These are phyloP conservation scores for Helicoverpa zea DNA, from an alignment of 1,140 invertebrate species.

Conservation along the genomic window DNA sequence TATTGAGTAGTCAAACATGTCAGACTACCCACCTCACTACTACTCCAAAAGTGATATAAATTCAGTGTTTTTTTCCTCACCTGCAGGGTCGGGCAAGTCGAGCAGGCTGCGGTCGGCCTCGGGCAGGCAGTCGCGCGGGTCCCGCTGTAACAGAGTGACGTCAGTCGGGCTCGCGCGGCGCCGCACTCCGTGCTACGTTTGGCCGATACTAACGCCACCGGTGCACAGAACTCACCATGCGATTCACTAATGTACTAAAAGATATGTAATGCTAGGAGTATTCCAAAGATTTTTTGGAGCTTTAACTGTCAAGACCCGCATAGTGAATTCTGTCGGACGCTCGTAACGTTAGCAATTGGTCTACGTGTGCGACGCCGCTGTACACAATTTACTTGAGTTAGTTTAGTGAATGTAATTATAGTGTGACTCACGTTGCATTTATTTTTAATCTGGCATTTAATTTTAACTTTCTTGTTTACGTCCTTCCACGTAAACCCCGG, in stretches of 20 bases:
- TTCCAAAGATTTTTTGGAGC: background rate
- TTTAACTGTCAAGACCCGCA: background rate
- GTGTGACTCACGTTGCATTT: slow-evolving; percentile 71
- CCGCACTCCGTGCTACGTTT: slow-evolving; percentile 18
- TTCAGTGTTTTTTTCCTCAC: slow-evolving; percentile 59
- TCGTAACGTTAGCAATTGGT: slow-evolving; percentile 7
- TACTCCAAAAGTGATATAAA: background rate
- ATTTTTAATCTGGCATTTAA: slow-evolving; percentile 73
- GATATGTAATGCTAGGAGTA: background rate
- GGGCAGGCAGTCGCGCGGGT: slow-evolving; percentile 74
- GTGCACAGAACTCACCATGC: background rate
- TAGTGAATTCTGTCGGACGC: no score
- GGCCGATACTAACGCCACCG: slow-evolving; percentile 11
- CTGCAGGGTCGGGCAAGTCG: slow-evolving; percentile 73
- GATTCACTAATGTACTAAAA: background rate
- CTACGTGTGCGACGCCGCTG: slow-evolving; percentile 42
- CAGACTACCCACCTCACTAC: background rate
- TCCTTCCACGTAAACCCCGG: slow-evolving; percentile 82
- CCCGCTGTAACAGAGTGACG: slow-evolving; percentile 63
- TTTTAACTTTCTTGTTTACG: slow-evolving; percentile 78
- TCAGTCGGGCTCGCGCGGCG: slow-evolving; percentile 20
- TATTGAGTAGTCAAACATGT: background rate
- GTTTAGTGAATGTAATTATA: slow-evolving; percentile 44
- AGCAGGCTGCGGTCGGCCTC: slow-evolving; percentile 77
- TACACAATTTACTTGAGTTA: slow-evolving; percentile 33